Percentiles rank a stretch among this genome's conserved stretches.
Evolutionary conservation across 2,113 vertebrate species (phyloP).

Genomic region (Protobothrops flavoviridis): DNA sequence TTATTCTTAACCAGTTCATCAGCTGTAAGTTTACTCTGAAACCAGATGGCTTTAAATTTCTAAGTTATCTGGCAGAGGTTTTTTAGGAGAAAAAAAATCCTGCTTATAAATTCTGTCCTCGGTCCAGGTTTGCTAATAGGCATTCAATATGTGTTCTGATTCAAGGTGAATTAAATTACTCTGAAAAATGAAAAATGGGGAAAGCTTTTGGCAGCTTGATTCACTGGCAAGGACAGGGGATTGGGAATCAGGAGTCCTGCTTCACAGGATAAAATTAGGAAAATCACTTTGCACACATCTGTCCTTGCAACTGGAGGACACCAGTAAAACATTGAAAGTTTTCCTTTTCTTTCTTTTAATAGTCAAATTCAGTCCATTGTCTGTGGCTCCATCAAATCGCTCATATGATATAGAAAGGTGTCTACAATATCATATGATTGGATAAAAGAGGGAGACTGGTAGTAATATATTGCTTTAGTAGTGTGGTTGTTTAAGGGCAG

Average conservation of each 20-base stretch:
- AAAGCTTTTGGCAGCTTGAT: conserved; percentile 18
- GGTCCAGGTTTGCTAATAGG: conserved; percentile 15
- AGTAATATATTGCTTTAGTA: background rate
- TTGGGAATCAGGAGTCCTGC: background rate
- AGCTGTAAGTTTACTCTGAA: conserved; percentile 35
- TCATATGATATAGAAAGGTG: background rate
- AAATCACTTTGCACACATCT: background rate
- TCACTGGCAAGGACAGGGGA: background rate
- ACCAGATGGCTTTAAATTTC: conserved; percentile 42
- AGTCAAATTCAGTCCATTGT: background rate
- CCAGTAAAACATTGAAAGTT: background rate
- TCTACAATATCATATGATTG: background rate
- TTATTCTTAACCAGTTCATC: conserved; percentile 49
- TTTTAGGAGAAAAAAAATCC: background rate
- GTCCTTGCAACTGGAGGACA: background rate
- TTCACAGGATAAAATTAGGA: background rate
- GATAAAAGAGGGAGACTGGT: background rate
- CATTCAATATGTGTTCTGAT: conserved; percentile 21
- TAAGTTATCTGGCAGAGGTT: conserved; percentile 21
- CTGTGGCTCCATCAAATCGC: background rate
- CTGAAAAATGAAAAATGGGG: conserved; percentile 15
- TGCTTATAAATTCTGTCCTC: conserved; percentile 38
- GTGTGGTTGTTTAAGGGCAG: background rate
- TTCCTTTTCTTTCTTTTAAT: background rate
- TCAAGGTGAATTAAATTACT: conserved; percentile 40